Evolutionary conservation across 2,113 vertebrate genomes (phyloP).

Genomic region (Azemiops feae): DNA sequence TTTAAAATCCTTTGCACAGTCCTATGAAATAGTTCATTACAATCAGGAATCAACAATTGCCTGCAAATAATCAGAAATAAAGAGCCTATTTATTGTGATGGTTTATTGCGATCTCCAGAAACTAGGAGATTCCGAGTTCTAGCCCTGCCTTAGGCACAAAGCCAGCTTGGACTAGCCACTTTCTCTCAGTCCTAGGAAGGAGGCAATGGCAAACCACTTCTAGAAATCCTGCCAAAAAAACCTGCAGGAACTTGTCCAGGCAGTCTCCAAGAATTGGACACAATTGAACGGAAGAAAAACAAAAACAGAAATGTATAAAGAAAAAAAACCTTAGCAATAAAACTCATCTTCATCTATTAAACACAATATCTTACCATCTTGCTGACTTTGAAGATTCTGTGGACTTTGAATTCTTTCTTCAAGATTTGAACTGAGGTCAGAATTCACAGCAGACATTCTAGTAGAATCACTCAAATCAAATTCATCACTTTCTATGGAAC

Average conservation of each 20-base stretch:
- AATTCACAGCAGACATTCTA: constrained; percentile 84
- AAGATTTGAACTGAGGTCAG: constrained; percentile 83
- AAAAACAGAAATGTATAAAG: neutral
- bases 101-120: neutral
- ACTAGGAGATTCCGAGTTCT: neutral
- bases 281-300: neutral
- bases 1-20: neutral
- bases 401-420: constrained; percentile 85
- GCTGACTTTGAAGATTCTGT: constrained; percentile 78
- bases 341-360: constrained; percentile 2
- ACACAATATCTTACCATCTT: constrained; percentile 74
- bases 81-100: neutral
- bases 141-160: neutral
- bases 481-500: constrained; percentile 84
- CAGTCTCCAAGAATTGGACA: neutral
- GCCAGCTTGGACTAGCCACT: neutral
- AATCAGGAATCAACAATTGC: neutral
- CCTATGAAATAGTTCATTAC: neutral
- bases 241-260: neutral
- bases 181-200: neutral
- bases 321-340: neutral
- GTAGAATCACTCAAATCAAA: constrained; percentile 86
- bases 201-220: neutral
- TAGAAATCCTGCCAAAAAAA: neutral
- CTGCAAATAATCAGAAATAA: neutral